These are phyloP conservation scores for Sarcophilus harrisii DNA, from an alignment of 2,797 vertebrate species.

Conservation along the genomic window DNA sequence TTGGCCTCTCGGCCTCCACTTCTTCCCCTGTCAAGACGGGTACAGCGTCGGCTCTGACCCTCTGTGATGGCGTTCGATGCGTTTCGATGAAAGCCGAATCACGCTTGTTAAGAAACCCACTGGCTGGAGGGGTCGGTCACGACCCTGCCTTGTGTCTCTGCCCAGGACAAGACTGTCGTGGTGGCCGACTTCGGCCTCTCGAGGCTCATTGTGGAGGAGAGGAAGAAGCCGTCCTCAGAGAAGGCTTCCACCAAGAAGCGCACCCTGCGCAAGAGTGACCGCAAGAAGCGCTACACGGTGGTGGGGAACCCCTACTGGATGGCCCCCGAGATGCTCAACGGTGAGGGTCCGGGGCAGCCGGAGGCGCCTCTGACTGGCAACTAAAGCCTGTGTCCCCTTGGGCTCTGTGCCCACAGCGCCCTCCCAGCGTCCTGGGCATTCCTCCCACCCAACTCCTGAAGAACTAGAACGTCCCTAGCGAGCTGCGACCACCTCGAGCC, in stretches of 20 bases:
- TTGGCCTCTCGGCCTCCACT: background rate
- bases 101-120: background rate
- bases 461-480: background rate
- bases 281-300: slow-evolving; percentile 95
- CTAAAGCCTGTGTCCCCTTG: background rate
- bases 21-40: slow-evolving; percentile 9
- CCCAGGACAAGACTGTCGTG: slow-evolving; percentile 94
- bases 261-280: slow-evolving; percentile 90
- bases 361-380: background rate
- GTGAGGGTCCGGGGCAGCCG: slow-evolving; percentile 79
- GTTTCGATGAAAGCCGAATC: background rate
- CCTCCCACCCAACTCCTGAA: background rate
- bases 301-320: slow-evolving; percentile 98
- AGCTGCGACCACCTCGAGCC: background rate
- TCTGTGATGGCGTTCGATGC: background rate
- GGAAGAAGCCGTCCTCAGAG: slow-evolving; percentile 89
- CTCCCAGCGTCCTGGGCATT: background rate
- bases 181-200: slow-evolving; percentile 96
- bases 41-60: background rate
- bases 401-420: background rate
- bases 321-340: slow-evolving; percentile 97
- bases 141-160: slow-evolving; percentile 18
- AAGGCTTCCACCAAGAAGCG: slow-evolving; percentile 91
- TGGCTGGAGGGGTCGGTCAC: background rate
- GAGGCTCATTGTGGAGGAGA: slow-evolving; percentile 93